Base-by-base conservation (phyloP, 2,888 invertebrate genomes). In the Teinopalpus imperialis region DNA sequence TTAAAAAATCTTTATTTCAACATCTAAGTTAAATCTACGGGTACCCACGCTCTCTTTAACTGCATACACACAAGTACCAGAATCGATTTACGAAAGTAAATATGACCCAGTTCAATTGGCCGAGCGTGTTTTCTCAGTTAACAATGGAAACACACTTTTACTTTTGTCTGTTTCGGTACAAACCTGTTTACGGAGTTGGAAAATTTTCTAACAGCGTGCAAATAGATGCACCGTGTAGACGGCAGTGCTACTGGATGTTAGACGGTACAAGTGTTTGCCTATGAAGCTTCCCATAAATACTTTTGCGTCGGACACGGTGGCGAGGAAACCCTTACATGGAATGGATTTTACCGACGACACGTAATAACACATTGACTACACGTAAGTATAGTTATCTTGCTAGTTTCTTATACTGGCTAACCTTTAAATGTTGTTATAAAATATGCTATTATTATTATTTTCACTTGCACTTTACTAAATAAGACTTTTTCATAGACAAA, bases 141-240 rank as follows among this genome's bases (percentile, higher is more conserved):
- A 45, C 31, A 45, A 45, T 32, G 13, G 32, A 39, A 45, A 32
- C 37, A 45, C 44, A 45, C 44, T 45, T 45, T 45, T 45, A 32
- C 44, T 45, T 32, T 39, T 10, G 20, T 10, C 31, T 20, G 18
- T 20, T 34, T 32, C 24, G 10, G n/a, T 9, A 35, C 26, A 14
- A 32, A 26, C 27, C 8, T 2, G 26, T 39, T 10, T 29, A 14
- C 39, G 26, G 13, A 20, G 23, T 40, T 23, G 16, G 21, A 35
- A 34, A 34, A 34, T 40, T 46, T 34, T 44, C 36, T 18, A 34
- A 46, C 39, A 34, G 29, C 24, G 18, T 36, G 31, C 40, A 46
- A 46, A 40, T 29, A 40, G 27, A 35, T 34, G 45, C 37, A 9
- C 2, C 27, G 16, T 20, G 40, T 46, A 12, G 43, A 30, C 43